Percentiles rank a stretch among this genome's conserved stretches.
phyloP scores from a whole-genome alignment of 2,113 vertebrate genomes.

The Platycercus adscitus region DNA sequence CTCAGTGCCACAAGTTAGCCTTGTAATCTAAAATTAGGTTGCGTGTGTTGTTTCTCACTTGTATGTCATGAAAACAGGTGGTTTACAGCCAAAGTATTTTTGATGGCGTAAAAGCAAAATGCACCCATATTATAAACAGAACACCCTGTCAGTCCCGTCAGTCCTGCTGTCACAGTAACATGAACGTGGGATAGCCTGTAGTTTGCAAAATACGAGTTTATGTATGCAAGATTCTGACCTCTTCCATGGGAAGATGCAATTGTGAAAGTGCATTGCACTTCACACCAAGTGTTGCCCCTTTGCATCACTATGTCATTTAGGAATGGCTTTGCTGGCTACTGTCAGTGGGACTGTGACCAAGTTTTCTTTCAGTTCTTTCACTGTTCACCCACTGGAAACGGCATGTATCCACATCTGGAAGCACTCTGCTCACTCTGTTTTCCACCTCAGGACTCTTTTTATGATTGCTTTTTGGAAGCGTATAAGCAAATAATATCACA shows the following conservation, averaged over 20 bases:
- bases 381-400: not conserved
- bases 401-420: not conserved
- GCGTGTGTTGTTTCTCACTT: not conserved
- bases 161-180: not conserved
- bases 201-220: not conserved
- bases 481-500: not conserved
- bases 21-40: not conserved
- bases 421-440: not conserved
- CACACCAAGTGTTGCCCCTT: not conserved
- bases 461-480: not conserved
- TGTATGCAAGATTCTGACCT: not conserved
- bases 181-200: not conserved
- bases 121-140: not conserved
- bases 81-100: not conserved
- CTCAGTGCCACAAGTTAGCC: not conserved
- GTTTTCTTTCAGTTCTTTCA: not conserved
- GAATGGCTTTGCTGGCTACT: rapidly evolving
- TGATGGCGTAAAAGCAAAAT: not conserved
- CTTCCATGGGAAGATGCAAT: rapidly evolving
- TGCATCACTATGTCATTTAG: not conserved
- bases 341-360: not conserved
- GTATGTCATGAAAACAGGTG: not conserved
- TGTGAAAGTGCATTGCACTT: not conserved
- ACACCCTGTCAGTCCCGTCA: not conserved
- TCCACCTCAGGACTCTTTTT: not conserved